Percentiles rank a stretch among this genome's conserved stretches.
Conservation (phyloP, 2,113 vertebrate genomes). For the Hippocampus barbouri region DNA sequence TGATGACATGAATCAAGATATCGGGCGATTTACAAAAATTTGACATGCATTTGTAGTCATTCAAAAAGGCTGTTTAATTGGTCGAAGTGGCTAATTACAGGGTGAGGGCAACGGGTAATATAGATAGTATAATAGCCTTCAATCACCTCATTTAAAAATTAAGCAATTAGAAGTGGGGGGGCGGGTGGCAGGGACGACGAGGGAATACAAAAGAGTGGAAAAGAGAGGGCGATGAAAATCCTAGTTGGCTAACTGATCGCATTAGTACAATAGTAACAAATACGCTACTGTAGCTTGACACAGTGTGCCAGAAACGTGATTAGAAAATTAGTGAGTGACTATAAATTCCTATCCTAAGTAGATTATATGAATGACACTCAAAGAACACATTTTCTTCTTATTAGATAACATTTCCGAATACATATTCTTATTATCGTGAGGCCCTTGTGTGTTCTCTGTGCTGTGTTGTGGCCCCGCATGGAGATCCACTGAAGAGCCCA, state of each 20-base stretch:
- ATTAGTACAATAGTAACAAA: conserved; percentile 55
- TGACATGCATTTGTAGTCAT: conserved; percentile 21
- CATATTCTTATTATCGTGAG: conserved; percentile 45
- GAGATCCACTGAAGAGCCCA: conserved; percentile 49
- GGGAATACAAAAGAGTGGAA: conserved; percentile 63
- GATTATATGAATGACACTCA: conserved; percentile 60
- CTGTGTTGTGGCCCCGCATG: conserved; percentile 43
- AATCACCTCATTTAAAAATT: conserved; percentile 68
- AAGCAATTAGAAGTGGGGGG: conserved; percentile 40
- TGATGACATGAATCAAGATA: neutral
- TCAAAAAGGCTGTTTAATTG: conserved; percentile 70
- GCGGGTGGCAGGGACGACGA: conserved; percentile 22
- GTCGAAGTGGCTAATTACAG: conserved; percentile 74
- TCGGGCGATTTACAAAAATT: neutral
- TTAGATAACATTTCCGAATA: conserved; percentile 53
- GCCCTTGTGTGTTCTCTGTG: conserved; percentile 59
- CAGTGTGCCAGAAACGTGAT: conserved; percentile 47
- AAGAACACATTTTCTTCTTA: conserved; percentile 57
- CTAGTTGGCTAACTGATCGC: conserved; percentile 41
- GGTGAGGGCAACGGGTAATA: conserved; percentile 66
- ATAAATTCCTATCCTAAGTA: conserved; percentile 62
- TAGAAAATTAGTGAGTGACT: conserved; percentile 59
- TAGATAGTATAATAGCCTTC: conserved; percentile 73
- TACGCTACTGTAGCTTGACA: conserved; percentile 31
- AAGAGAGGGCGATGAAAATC: conserved; percentile 46